phyloP scores from a whole-genome alignment of 1,140 invertebrate genomes.

The Zaprionus africanus region DNA sequence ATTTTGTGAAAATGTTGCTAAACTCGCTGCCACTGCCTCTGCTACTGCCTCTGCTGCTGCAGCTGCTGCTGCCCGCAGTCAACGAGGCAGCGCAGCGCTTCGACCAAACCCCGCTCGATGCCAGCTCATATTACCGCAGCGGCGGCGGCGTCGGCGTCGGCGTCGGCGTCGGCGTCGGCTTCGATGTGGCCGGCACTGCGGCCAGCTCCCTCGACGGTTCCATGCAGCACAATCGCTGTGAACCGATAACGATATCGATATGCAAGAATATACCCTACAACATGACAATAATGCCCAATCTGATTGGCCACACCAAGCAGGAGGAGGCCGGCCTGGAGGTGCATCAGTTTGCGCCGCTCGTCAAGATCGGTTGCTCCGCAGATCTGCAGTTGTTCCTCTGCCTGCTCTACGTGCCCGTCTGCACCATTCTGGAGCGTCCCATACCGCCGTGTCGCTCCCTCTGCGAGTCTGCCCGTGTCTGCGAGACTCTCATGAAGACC shows the following conservation, averaged over 20 bases:
- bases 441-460: constrained; percentile 96
- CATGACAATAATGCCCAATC: constrained; percentile 97
- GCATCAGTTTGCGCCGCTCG: constrained; percentile 96
- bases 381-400: constrained; percentile 98
- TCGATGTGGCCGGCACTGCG: constrained; percentile 54
- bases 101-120: constrained; percentile 66
- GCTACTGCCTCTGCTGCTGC: constrained; percentile 20
- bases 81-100: constrained; percentile 60
- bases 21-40: constrained; percentile 28
- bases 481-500: constrained; percentile 95
- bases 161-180: constrained; percentile 34
- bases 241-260: constrained; percentile 95
- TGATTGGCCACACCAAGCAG: constrained; percentile 96
- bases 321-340: constrained; percentile 97
- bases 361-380: constrained; percentile 97
- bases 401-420: constrained; percentile 97
- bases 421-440: constrained; percentile 95
- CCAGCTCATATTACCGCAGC: constrained; percentile 74
- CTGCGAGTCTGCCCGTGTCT: constrained; percentile 95
- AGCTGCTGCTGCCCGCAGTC: constrained; percentile 24
- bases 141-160: constrained; percentile 42
- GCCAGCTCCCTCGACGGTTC: constrained; percentile 53
- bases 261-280: constrained; percentile 98
- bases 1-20: constrained; percentile 24
- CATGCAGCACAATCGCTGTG: constrained; percentile 91